phyloP scores from a whole-genome alignment of 2,888 invertebrate genomes.

The Lepidocyrtinus sp. region DNA sequence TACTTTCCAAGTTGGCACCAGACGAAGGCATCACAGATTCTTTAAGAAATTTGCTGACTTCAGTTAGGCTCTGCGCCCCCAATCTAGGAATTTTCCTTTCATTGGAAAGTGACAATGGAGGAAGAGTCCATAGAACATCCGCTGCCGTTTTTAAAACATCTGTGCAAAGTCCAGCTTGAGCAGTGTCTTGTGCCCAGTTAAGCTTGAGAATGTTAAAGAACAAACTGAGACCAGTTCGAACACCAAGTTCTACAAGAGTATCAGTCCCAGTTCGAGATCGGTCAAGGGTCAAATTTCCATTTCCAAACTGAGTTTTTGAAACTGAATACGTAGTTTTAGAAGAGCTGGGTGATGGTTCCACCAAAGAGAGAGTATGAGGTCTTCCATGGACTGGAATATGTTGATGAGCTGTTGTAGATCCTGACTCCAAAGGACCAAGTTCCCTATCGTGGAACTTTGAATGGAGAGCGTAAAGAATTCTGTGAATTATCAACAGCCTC shows the following conservation, averaged over 20 bases:
- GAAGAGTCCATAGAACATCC: conserved; percentile 76
- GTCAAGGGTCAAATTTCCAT: conserved; percentile 29
- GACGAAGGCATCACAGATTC: conserved; percentile 75
- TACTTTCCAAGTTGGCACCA: conserved; percentile 74
- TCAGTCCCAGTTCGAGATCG: conserved; percentile 73
- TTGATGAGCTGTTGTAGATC: background rate
- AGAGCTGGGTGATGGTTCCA: background rate
- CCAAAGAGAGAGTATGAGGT: background rate
- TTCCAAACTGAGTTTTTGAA: background rate
- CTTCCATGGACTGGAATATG: background rate
- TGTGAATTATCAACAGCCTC: conserved; percentile 76
- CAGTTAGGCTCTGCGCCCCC: conserved; percentile 75
- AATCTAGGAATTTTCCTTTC: conserved; percentile 76
- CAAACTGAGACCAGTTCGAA: conserved; percentile 77
- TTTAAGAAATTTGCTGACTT: conserved; percentile 76
- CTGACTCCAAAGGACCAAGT: conserved; percentile 68
- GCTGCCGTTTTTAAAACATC: conserved; percentile 77
- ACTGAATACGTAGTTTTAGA: conserved; percentile 20
- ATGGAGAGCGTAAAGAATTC: conserved; percentile 77
- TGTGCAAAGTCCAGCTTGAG: conserved; percentile 74
- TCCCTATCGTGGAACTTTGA: conserved; percentile 76
- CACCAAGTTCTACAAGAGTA: conserved; percentile 78
- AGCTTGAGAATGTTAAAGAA: conserved; percentile 77
- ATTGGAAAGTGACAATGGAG: conserved; percentile 77
- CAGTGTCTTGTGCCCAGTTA: conserved; percentile 75